Base-by-base conservation (phyloP, 2,888 invertebrate species). In the Scaptomyza cyrtandrae region DNA sequence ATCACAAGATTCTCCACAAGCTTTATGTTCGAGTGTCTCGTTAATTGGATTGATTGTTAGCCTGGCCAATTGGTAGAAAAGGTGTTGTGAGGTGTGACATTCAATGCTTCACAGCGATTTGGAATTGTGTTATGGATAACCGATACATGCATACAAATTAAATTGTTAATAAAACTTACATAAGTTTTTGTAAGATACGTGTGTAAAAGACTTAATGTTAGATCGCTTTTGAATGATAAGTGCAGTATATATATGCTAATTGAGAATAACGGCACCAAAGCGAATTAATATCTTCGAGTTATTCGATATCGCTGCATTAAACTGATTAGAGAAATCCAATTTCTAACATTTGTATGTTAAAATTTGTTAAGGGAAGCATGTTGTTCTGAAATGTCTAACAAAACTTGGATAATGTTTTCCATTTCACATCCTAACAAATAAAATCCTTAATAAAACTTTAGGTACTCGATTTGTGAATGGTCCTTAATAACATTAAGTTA, bases 1-100 rank as follows among this genome's bases (percentile, higher is more conserved):
- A 29, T 45, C 54, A 39, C 45, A 55, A 72, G 43, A 58, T 72
- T 72, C 63, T 73, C 58, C 35, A 16, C 9, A 41, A 54, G 41
- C 24, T 29, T n/a, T 41, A 13, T 59, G 48, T 24, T 65, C 10
- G 16, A 9, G 50, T 44, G 43, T 49, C 53, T 50, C n/a, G 58
- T 44, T 59, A 59, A 54, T 46, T 50, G 59, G 55, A 49, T 35
- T 49, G 16, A 58, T 58, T 50, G 58, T 50, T 50, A 14, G 14
- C 39, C 39, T 52, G 52, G 39, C 43, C 58, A 49, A 43, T 52
- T 52, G 49, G 50, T 33, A 33, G 41, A 41, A 41, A 31, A 50
- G 43, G 35, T 58, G 14, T 43, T 50, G 13, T 19, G n/a, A 39
- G 31, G 37, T 29, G 44, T 24, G 24, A 55, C 43, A 54, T 33